phyloP scores from a whole-genome alignment of 2,113 vertebrate genomes.

The Heterotilapia buettikoferi region DNA sequence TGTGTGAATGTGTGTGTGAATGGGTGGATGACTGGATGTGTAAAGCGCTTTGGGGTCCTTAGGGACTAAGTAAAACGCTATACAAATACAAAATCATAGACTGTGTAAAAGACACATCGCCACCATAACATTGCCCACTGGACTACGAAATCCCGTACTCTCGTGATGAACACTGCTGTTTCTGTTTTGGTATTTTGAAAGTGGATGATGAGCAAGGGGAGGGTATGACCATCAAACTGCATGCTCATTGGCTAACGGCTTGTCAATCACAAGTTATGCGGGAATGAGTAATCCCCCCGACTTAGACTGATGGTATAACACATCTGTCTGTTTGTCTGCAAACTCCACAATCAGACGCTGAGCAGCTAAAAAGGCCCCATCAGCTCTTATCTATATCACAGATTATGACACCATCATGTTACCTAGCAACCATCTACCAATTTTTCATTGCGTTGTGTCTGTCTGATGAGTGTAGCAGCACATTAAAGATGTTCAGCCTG shows the following conservation, averaged over 20 bases:
- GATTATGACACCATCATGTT: background rate
- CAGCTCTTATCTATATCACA: background rate
- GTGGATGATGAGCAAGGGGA: background rate
- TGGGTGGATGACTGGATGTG: too few relatives aligned
- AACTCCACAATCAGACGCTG: background rate
- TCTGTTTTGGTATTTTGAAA: background rate
- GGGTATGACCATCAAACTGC: background rate
- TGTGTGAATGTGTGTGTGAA: too few relatives aligned
- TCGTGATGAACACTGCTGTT: background rate
- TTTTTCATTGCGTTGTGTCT: background rate
- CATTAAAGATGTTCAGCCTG: background rate
- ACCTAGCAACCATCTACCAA: background rate
- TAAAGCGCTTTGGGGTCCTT: too few relatives aligned
- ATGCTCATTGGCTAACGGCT: background rate
- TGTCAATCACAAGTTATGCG: background rate
- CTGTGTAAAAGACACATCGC: background rate
- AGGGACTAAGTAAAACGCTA: too few relatives aligned
- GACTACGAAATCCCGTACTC: background rate
- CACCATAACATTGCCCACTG: background rate
- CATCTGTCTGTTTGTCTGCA: fast-evolving
- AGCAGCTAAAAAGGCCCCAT: background rate
- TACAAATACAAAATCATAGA: too few relatives aligned
- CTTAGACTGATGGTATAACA: background rate
- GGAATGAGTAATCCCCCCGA: background rate
- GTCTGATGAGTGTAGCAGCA: background rate